Base-by-base conservation (phyloP, 2,797 vertebrate genomes). In the Pachyuromys duprasi region DNA sequence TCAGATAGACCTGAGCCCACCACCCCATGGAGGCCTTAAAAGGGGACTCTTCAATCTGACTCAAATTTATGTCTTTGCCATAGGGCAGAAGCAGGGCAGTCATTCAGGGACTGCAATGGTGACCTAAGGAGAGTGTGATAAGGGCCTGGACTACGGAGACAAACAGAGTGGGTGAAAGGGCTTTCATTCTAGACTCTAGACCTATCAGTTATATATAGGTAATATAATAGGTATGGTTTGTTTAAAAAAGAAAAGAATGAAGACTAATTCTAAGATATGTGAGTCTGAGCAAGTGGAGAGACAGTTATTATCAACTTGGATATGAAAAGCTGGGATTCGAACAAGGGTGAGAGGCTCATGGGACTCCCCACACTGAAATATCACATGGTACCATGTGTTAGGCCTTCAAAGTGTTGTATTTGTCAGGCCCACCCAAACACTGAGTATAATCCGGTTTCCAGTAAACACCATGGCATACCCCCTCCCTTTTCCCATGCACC, bases 181-280 rank as follows among this genome's bases (percentile, higher is more conserved):
- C 6, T 63, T 87, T 42, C 8, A 3, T 70, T 69, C 18, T 12
- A 57, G 53, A 78, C 49, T 79, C 79, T 31, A 53, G 39, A 67
- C 49, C 31, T n/a, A 4, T 6, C 33, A 86, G 60, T 39, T 39
- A 18, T n/a, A 24, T 2, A n/a, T 22, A 53, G 53, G 36, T 67
- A 9, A 18, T 24, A 12, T 12, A 49, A 0, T n/a, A 3, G 42
- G 4, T 55, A 0, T 2, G 8, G n/a, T 57, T 62, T 55, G 15
- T 45, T 49, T 49, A 49, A 81, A 79, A 39, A 45, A 42, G 15
- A 55, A 82, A 33, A 15, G 3, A 14, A 11, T 26, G 82, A 70
- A 49, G 76, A 63, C 42, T 8, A 70, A 45, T 11, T 69, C 12
- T 22, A n/a, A n/a, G 36, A 39, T 15, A 75, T 63, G 26, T 28